phyloP scores from a whole-genome alignment of 2,797 vertebrate species.

The Monodelphis domestica region DNA sequence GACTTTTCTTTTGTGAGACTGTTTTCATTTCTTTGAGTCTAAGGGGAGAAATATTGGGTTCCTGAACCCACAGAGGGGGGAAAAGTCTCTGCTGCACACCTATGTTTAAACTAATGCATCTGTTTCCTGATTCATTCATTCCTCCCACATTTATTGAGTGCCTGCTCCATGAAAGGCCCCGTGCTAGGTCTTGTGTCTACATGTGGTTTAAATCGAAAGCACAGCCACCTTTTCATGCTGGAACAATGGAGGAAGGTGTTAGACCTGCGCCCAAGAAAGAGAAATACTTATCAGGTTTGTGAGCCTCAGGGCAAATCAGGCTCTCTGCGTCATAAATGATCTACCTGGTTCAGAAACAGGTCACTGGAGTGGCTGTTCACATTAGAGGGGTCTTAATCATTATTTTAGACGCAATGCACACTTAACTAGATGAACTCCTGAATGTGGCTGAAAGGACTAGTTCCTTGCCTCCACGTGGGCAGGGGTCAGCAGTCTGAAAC shows the following conservation, averaged over 20 bases:
- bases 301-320: not conserved
- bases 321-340: not conserved
- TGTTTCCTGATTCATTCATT: not conserved
- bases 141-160: not conserved
- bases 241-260: not conserved
- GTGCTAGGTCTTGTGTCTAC: not conserved
- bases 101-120: constrained; percentile 22
- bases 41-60: constrained; percentile 3
- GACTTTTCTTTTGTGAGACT: not conserved
- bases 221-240: not conserved
- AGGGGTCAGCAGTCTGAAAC: not conserved
- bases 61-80: constrained; percentile 10
- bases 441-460: constrained; percentile 38
- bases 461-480: not conserved
- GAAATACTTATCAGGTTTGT: not conserved
- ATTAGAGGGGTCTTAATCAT: not conserved
- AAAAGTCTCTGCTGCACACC: not conserved
- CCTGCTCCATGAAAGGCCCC: not conserved
- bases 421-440: not conserved
- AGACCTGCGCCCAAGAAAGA: constrained; percentile 20
- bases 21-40: constrained; percentile 11
- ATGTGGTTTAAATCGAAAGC: not conserved
- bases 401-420: not conserved
- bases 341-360: not conserved
- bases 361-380: not conserved